Conservation (phyloP, 2,888 invertebrate genomes). For the Drosophila flavopinicola region DNA sequence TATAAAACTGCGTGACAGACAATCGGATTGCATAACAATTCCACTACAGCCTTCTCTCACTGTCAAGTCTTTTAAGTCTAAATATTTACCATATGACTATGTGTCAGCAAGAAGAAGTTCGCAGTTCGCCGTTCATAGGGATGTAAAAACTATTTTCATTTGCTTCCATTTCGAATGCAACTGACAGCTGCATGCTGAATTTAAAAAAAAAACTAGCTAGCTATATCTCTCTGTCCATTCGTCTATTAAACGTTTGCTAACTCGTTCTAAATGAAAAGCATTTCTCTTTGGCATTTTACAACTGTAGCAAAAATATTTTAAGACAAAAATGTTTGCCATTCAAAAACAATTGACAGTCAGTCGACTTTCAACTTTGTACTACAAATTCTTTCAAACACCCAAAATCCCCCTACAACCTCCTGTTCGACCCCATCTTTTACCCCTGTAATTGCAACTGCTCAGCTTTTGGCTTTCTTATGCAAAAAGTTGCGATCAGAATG, state of each 20-base stretch:
- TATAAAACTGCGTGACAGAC: conserved; percentile 33
- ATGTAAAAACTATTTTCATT: conserved; percentile 40
- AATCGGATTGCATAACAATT: conserved; percentile 26
- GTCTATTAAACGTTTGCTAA: neutral
- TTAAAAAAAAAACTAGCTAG: conserved; percentile 29
- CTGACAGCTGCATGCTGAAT: conserved; percentile 46
- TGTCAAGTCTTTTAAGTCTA: conserved; percentile 27
- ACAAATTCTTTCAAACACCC: neutral
- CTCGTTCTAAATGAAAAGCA: neutral
- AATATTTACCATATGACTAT: conserved; percentile 20
- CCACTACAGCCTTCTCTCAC: neutral
- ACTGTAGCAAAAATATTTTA: neutral
- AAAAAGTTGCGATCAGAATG: conserved; percentile 37
- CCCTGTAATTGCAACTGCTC: conserved; percentile 31
- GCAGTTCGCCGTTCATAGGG: neutral
- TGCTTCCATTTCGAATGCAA: conserved; percentile 44
- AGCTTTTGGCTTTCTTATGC: conserved; percentile 50
- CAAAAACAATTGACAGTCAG: conserved; percentile 47
- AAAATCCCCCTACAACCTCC: neutral
- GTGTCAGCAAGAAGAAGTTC: neutral
- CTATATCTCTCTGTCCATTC: neutral
- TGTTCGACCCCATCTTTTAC: neutral
- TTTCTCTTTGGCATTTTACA: conserved; percentile 1
- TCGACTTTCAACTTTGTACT: neutral
- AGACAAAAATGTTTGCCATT: conserved; percentile 15